phyloP scores from a whole-genome alignment of 37 sponge, comb jelly and placozoan species.

The Cladorhizidae sp. region DNA sequence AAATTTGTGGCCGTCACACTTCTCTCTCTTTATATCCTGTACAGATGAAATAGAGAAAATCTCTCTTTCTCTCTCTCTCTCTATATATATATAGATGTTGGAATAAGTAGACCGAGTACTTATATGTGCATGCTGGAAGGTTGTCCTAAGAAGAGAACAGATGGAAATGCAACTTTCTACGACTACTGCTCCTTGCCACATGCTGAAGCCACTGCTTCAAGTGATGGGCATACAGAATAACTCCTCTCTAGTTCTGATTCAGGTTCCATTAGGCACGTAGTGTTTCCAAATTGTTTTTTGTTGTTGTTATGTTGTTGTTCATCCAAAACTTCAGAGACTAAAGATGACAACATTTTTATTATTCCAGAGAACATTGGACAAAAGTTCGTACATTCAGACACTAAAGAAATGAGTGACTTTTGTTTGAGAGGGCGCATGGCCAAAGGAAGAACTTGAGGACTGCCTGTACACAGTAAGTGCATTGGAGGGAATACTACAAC shows the following conservation, averaged over 20 bases:
- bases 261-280: not conserved
- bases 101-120: constrained; percentile 3
- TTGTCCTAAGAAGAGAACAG: constrained; percentile 8
- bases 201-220: constrained; percentile 47
- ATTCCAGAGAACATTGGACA: constrained; percentile 43
- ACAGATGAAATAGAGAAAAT: no score
- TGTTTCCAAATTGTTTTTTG: not conserved
- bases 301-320: not conserved
- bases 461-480: constrained; percentile 60
- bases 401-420: constrained; percentile 44
- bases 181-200: constrained; percentile 72
- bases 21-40: no score
- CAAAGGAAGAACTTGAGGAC: constrained; percentile 37
- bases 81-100: no score
- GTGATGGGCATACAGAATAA: constrained; percentile 12
- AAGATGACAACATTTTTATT: constrained; percentile 51
- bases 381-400: constrained; percentile 22
- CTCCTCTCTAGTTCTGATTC: not conserved
- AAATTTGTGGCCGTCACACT: no score
- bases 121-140: constrained; percentile 54
- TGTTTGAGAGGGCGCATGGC: constrained; percentile 75
- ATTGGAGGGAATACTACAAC: not conserved
- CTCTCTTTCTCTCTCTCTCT: no score
- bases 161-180: constrained; percentile 35
- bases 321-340: constrained; percentile 8